phyloP scores from a whole-genome alignment of 1,140 invertebrate species.

The Zaprionus capensis region DNA sequence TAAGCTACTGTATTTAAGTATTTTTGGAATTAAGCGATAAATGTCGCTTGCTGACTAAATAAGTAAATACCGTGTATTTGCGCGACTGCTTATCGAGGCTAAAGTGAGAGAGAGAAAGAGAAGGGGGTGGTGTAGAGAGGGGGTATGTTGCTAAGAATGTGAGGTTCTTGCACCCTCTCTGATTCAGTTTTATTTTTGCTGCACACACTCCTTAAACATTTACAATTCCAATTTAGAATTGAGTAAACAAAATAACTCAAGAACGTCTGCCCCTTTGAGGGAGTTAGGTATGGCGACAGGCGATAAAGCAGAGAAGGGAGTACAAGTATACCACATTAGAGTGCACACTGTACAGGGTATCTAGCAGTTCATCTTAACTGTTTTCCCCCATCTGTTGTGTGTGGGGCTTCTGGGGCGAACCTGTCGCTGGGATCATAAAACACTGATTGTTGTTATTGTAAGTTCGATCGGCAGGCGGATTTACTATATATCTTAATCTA shows the following conservation, averaged over 20 bases:
- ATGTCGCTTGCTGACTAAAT: constrained; percentile 1
- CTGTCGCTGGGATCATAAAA: constrained; percentile 35
- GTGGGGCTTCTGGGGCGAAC: constrained; percentile 6
- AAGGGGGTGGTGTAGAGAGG: not conserved
- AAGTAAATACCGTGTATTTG: constrained; percentile 1
- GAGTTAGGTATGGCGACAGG: not conserved
- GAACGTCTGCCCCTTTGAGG: too few relatives aligned
- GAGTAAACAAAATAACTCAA: not conserved
- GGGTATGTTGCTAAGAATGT: not conserved
- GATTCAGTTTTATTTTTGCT: not conserved
- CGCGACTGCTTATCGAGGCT: not conserved
- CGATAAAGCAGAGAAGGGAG: too few relatives aligned
- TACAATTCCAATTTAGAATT: constrained; percentile 6
- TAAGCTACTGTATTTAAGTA: not conserved
- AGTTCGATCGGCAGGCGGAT: constrained; percentile 24
- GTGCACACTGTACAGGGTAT: constrained; percentile 4
- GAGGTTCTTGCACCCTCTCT: not conserved
- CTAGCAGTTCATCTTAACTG: not conserved
- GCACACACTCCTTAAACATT: constrained; percentile 1
- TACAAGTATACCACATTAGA: too few relatives aligned
- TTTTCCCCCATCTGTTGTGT: not conserved
- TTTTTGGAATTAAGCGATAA: constrained; percentile 8
- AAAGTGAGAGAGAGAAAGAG: not conserved
- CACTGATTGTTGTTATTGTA: constrained; percentile 30
- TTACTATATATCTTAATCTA: constrained; percentile 21